phyloP scores from a whole-genome alignment of 2,113 vertebrate species.

The Jacana jacana region DNA sequence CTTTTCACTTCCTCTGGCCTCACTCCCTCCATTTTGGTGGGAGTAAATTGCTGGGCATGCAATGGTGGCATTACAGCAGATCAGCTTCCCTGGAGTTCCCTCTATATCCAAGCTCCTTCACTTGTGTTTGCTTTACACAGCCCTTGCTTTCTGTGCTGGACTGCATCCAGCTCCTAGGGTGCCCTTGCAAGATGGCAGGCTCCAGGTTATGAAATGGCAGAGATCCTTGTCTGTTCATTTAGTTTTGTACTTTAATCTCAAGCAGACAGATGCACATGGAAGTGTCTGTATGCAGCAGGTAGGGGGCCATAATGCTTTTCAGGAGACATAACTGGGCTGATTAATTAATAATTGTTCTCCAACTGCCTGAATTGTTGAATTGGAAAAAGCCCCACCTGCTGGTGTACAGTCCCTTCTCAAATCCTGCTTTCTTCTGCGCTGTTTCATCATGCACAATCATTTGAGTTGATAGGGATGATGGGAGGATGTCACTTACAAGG shows the following conservation, averaged over 20 bases:
- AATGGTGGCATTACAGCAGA: neutral
- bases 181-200: neutral
- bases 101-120: neutral
- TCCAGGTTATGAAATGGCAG: neutral
- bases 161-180: neutral
- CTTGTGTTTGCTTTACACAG: neutral
- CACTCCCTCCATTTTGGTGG: neutral
- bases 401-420: neutral
- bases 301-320: neutral
- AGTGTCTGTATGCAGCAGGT: fast-evolving
- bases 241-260: neutral
- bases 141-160: neutral
- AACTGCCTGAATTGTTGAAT: neutral
- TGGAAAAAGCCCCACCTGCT: neutral
- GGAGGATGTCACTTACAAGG: neutral
- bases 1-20: neutral
- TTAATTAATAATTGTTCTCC: neutral
- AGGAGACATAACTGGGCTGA: neutral
- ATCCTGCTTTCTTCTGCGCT: neutral
- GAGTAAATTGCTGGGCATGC: neutral
- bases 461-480: neutral
- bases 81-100: neutral
- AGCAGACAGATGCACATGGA: neutral
- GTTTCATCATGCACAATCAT: neutral
- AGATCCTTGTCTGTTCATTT: neutral